Conservation (phyloP, 2,888 invertebrate species). For the Drosophila nr. perissopoda region DNA sequence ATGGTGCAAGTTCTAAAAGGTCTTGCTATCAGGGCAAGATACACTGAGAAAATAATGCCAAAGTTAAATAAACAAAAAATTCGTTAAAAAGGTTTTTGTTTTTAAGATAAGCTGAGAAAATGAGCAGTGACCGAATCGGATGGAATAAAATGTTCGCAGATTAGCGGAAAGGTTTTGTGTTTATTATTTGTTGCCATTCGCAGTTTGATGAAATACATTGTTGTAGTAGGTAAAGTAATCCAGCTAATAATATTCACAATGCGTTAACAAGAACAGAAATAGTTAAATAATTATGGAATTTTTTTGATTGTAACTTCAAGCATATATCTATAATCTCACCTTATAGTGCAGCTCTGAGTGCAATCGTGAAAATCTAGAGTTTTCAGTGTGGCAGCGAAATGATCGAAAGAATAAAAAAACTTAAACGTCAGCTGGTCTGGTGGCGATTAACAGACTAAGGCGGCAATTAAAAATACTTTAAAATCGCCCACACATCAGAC, state of each 20-base stretch:
- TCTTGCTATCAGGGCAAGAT: conserved; percentile 25
- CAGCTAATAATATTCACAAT: not conserved
- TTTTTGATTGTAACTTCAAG: not conserved
- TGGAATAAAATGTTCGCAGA: not conserved
- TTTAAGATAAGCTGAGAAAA: not conserved
- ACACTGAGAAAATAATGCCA: conserved; percentile 4
- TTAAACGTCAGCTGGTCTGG: conserved; percentile 68
- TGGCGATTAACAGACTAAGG: conserved; percentile 43
- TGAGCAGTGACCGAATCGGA: not conserved
- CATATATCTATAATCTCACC: not conserved
- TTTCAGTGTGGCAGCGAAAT: not conserved
- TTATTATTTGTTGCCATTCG: not conserved
- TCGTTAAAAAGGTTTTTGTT: not conserved
- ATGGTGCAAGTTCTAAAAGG: conserved; percentile 56
- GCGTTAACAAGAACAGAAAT: not conserved
- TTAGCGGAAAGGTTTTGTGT: not conserved
- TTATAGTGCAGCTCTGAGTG: not conserved
- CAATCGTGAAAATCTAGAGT: no score
- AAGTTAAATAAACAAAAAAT: not conserved
- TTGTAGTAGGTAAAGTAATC: not conserved
- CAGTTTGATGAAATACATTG: not conserved
- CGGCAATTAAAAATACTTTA: conserved; percentile 71
- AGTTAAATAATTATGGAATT: not conserved
- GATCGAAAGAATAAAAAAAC: not conserved
- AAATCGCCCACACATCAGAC: conserved; percentile 24